Base-by-base conservation (phyloP, 2,113 vertebrate species). In the Gasterosteus aculeatus region DNA sequence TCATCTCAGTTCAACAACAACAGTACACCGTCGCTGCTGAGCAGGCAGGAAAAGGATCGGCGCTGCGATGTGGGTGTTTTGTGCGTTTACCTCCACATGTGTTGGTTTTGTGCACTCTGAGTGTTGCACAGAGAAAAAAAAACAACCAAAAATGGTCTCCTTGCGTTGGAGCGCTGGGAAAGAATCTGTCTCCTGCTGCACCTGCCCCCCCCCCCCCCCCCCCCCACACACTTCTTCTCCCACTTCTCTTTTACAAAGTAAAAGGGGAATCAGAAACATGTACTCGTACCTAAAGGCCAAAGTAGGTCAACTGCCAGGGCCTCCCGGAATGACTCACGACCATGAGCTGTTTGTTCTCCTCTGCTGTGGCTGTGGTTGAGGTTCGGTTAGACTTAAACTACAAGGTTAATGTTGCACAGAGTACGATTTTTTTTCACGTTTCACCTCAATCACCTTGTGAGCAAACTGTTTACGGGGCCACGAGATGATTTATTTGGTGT, bases 141-240 rank as follows among this genome's bases (percentile, higher is more conserved):
- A 33, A 33, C n/a, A n/a, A n/a, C n/a, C n/a, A 33, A 33, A 33
- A 5, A 26, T 26, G 67, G 58, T 61, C 35, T 72, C 29, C 18
- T 22, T 7, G 31, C 85, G 91, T 91, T 94, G 82, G 92, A 92
- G 82, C 80, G 70, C 72, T 92, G 88, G 87, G 88, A 88, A 91
- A 85, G 39, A 75, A 49, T 79, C 49, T 11, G 54, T 51, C 38
- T 80, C 60, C 82, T 81, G 73, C 63, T 87, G 57, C 85, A 91
- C 85, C 87, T 90, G 86, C 81, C 64, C 80, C 57, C 73, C 46
- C 46, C 46, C 3, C 6, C 16, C 5, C 46, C 62, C 62, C 70
- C 58, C 53, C 82, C 69, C 53, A 69, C 61, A 18, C 65, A 22
- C 42, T 33, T 35, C 63, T 38, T 61, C 26, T 33, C 6, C 67